These are phyloP conservation scores for Eumaeus atala DNA, from an alignment of 1,140 invertebrate genomes.

Conservation along the genomic window DNA sequence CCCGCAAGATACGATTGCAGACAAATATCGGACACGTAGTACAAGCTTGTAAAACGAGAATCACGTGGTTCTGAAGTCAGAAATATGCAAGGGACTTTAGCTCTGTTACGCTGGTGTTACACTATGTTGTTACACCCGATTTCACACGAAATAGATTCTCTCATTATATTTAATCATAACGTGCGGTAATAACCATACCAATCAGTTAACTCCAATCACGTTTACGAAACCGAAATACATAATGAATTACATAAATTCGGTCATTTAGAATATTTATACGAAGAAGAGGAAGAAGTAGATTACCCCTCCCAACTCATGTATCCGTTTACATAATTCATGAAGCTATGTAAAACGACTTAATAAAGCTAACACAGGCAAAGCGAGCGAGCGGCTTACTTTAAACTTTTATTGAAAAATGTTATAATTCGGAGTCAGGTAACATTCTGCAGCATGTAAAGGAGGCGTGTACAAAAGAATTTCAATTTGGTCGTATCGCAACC, in stretches of 20 bases:
- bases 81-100: too few relatives aligned
- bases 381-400: slow-evolving; percentile 13
- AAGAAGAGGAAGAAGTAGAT: background rate
- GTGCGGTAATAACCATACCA: too few relatives aligned
- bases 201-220: too few relatives aligned
- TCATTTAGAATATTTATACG: slow-evolving; percentile 1
- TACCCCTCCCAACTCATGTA: background rate
- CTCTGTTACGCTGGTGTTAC: too few relatives aligned
- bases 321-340: slow-evolving; percentile 7
- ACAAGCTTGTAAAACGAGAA: too few relatives aligned
- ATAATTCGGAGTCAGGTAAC: slow-evolving; percentile 53
- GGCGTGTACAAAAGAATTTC: slow-evolving; percentile 60
- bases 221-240: too few relatives aligned
- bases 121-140: too few relatives aligned
- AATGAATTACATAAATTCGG: background rate
- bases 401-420: slow-evolving; percentile 30
- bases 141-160: too few relatives aligned
- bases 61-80: too few relatives aligned
- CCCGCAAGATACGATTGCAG: too few relatives aligned
- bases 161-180: too few relatives aligned
- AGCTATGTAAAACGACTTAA: slow-evolving; percentile 6
- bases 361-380: background rate
- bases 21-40: too few relatives aligned
- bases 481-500: slow-evolving; percentile 66
- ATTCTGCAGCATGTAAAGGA: slow-evolving; percentile 57